A percentile compares a stretch with the other conserved stretches of the same genome.
Evolutionary conservation across 2,797 vertebrate species (phyloP).

Genomic region (Microhierax caerulescens): DNA sequence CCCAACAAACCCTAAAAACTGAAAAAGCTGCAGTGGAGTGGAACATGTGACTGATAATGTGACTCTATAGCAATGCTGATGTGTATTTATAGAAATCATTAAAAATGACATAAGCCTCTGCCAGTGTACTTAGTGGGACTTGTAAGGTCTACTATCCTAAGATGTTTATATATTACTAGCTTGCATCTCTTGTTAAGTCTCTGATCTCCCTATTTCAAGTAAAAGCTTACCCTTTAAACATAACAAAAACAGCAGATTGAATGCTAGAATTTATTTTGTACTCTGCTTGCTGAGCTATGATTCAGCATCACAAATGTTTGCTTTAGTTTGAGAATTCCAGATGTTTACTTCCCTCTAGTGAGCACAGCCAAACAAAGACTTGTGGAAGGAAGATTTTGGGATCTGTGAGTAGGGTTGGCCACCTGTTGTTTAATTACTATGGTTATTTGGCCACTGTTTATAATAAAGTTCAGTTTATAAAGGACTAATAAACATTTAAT

Average conservation of each 20-base stretch:
- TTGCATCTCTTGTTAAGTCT: not conserved
- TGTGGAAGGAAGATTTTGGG: not conserved
- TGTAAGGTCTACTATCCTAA: not conserved
- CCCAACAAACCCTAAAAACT: not conserved
- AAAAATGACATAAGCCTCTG: not conserved
- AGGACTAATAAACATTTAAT: not conserved
- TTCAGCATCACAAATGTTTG: not conserved
- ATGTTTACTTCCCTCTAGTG: not conserved
- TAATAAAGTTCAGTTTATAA: not conserved
- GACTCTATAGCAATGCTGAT: not conserved
- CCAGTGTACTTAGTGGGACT: not conserved
- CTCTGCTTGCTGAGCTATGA: not conserved
- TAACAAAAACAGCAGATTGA: not conserved
- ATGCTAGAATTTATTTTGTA: not conserved
- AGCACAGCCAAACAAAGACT: not conserved
- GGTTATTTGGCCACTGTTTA: not conserved
- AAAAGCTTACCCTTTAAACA: conserved; percentile 11
- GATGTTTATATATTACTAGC: not conserved
- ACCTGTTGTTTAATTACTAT: conserved; percentile 9
- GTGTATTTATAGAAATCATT: not conserved
- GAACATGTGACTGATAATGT: not conserved
- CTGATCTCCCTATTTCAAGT: conserved; percentile 1
- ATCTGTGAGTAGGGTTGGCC: not conserved
- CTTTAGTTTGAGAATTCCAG: not conserved
- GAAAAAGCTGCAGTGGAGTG: not conserved